Evolutionary conservation across 2,113 vertebrate genomes (phyloP).

Genomic region (Lipotes vexillifer): DNA sequence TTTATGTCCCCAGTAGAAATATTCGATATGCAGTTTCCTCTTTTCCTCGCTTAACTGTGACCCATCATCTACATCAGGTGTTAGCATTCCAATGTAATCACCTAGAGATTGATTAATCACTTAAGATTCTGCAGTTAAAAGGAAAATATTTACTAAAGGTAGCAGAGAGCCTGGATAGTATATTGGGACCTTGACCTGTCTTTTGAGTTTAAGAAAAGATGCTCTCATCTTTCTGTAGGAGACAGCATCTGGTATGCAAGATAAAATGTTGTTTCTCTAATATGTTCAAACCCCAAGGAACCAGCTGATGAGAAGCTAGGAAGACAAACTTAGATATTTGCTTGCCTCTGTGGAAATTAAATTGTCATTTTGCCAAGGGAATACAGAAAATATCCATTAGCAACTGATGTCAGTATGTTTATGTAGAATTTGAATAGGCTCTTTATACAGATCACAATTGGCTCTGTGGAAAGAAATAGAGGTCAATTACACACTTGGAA

Average conservation of each 20-base stretch:
- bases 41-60: not conserved
- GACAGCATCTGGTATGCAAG: constrained; percentile 38
- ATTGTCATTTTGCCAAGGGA: constrained; percentile 59
- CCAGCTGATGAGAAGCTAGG: constrained; percentile 2
- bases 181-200: constrained; percentile 26
- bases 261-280: constrained; percentile 30
- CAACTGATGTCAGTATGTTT: not conserved
- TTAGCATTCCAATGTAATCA: not conserved
- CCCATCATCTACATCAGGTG: not conserved
- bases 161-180: not conserved
- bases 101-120: constrained; percentile 12
- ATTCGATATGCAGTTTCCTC: not conserved
- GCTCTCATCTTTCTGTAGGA: constrained; percentile 30
- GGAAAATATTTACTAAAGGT: not conserved
- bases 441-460: constrained; percentile 34
- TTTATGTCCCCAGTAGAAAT: not conserved
- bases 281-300: not conserved
- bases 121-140: constrained; percentile 27
- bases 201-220: constrained; percentile 29
- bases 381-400: constrained; percentile 49
- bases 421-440: constrained; percentile 29
- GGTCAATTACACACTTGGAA: not conserved
- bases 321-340: constrained; percentile 52
- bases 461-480: not conserved
- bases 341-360: constrained; percentile 63